A percentile compares a stretch with the other conserved stretches of the same genome.
Conservation (phyloP, 2,888 invertebrate species). For the Latrodectus elegans region DNA sequence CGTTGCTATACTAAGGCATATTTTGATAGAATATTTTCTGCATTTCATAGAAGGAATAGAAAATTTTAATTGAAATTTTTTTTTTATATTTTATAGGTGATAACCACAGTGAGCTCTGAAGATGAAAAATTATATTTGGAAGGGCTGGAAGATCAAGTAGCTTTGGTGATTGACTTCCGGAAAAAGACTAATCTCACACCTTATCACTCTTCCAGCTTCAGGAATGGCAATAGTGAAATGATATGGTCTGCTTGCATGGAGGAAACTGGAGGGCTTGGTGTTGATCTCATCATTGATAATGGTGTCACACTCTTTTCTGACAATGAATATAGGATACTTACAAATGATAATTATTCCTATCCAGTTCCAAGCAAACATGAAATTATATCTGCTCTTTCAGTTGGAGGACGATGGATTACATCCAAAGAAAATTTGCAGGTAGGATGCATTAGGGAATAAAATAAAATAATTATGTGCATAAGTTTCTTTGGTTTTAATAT, state of each 20-base stretch:
- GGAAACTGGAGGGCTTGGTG: slow-evolving; percentile 77
- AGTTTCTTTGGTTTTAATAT: no score
- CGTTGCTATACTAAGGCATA: no score
- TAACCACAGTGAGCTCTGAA: slow-evolving; percentile 75
- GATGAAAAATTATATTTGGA: slow-evolving; percentile 76
- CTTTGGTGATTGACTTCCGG: slow-evolving; percentile 75
- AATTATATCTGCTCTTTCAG: slow-evolving; percentile 76
- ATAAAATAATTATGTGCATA: no score
- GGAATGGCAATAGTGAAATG: slow-evolving; percentile 59
- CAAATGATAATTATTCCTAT: slow-evolving; percentile 72
- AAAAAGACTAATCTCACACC: slow-evolving; percentile 70
- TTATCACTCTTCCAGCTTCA: slow-evolving; percentile 34
- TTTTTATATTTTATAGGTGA: slow-evolving; percentile 71
- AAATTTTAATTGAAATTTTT: not conserved
- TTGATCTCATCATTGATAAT: slow-evolving; percentile 76
- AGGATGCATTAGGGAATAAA: slow-evolving; percentile 16
- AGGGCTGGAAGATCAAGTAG: slow-evolving; percentile 73
- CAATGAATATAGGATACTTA: slow-evolving; percentile 73
- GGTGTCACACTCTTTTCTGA: slow-evolving; percentile 74
- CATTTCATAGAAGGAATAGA: no score
- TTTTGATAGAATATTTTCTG: no score
- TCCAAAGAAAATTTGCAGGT: slow-evolving; percentile 76
- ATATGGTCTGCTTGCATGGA: slow-evolving; percentile 74
- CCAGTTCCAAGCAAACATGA: slow-evolving; percentile 76
- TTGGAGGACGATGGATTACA: slow-evolving; percentile 77